phyloP scores from a whole-genome alignment of 2,113 vertebrate species.

The Triplophysa tibetana region DNA sequence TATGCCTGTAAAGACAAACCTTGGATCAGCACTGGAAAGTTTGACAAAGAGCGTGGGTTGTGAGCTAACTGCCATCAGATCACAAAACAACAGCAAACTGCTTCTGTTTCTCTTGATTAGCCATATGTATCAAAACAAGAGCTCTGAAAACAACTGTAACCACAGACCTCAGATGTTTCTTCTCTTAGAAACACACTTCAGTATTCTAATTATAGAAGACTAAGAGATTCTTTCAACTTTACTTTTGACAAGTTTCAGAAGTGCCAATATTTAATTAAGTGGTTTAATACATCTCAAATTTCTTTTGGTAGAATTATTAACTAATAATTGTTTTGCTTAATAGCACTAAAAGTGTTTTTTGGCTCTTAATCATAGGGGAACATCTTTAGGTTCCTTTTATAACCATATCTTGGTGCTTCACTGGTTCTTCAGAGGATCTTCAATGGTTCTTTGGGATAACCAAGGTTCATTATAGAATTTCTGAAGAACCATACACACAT shows the following conservation, averaged over 20 bases:
- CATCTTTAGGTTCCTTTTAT: no score
- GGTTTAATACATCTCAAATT: background rate
- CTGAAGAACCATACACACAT: no score
- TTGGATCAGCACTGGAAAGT: background rate
- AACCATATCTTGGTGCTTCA: no score
- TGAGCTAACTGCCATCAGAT: slow-evolving; percentile 18
- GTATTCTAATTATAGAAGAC: background rate
- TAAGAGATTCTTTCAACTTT: background rate
- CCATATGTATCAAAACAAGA: slow-evolving; percentile 9
- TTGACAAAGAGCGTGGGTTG: background rate
- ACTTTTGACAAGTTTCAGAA: background rate
- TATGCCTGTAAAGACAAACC: background rate
- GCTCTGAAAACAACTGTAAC: background rate
- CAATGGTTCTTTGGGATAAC: no score
- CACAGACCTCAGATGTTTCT: background rate
- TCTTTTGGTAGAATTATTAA: background rate
- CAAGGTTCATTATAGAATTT: no score
- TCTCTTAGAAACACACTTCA: background rate
- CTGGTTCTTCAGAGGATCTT: no score
- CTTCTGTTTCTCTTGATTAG: slow-evolving; percentile 25
- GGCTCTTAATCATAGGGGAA: no score
- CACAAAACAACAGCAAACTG: slow-evolving; percentile 5
- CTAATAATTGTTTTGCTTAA: no score
- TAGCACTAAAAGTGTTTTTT: no score
- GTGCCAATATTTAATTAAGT: background rate